Conservation (phyloP, 2,888 invertebrate species). For the Dromius quadrimaculatus region DNA sequence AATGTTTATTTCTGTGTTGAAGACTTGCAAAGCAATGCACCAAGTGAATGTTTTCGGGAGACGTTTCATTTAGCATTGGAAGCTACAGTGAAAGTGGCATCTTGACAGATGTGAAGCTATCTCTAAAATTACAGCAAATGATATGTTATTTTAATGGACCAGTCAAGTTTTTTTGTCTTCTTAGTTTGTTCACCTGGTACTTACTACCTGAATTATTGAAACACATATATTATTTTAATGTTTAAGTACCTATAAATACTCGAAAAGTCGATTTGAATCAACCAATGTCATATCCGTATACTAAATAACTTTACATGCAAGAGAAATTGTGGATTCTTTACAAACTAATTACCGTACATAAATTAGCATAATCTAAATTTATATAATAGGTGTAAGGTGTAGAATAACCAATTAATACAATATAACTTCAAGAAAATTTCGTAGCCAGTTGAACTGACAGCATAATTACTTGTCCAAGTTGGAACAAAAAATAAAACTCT, state of each 20-base stretch:
- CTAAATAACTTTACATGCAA: too few relatives aligned
- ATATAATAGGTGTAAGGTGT: too few relatives aligned
- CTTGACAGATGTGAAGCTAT: conserved; percentile 49
- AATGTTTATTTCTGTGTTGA: conserved; percentile 19
- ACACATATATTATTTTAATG: not conserved
- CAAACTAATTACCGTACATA: too few relatives aligned
- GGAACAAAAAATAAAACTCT: conserved; percentile 11
- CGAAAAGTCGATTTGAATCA: too few relatives aligned
- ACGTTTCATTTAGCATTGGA: conserved; percentile 47
- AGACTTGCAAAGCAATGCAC: conserved; percentile 28
- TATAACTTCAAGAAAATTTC: conserved; percentile 30
- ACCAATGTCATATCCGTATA: too few relatives aligned
- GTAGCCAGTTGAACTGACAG: conserved; percentile 22
- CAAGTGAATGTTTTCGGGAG: conserved; percentile 15
- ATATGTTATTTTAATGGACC: conserved; percentile 47
- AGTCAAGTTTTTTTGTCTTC: conserved; percentile 15
- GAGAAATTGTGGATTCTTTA: too few relatives aligned
- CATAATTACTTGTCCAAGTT: conserved; percentile 36
- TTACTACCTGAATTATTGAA: conserved; percentile 1
- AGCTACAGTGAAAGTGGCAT: conserved; percentile 45
- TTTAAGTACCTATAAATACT: too few relatives aligned
- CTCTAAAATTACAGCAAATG: conserved; percentile 48
- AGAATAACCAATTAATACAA: conserved; percentile 45
- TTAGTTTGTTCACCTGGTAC: conserved; percentile 5
- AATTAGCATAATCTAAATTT: too few relatives aligned